Percentiles rank a stretch among this genome's conserved stretches.
phyloP scores from a whole-genome alignment of 1,140 invertebrate species.

The Brachionus asplanchnoidis region DNA sequence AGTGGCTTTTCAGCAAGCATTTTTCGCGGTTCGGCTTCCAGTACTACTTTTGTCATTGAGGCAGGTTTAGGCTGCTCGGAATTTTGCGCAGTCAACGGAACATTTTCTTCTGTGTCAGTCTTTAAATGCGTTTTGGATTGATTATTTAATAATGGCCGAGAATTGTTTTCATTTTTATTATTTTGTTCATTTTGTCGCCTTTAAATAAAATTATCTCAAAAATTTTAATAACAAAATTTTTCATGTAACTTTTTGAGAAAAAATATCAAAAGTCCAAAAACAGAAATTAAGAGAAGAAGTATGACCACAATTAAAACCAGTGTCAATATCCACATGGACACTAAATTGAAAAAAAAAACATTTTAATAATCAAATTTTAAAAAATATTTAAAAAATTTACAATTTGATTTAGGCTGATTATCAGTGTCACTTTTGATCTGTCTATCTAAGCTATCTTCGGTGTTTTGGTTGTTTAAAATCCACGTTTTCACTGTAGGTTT shows the following conservation, averaged over 20 bases:
- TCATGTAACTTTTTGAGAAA: background rate
- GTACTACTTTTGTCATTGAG: background rate
- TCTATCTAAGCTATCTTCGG: background rate
- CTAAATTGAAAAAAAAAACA: background rate
- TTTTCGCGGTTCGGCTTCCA: constrained; percentile 20
- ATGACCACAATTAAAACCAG: background rate
- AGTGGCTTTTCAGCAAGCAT: constrained; percentile 31
- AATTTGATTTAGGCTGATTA: background rate
- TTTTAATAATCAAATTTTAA: too few relatives aligned
- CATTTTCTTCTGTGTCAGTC: background rate
- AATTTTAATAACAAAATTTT: too few relatives aligned
- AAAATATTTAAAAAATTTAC: background rate
- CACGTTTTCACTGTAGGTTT: background rate
- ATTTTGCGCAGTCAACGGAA: background rate
- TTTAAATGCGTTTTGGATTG: background rate
- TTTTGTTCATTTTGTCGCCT: background rate
- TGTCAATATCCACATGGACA: background rate
- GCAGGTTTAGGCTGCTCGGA: background rate
- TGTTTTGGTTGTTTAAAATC: background rate
- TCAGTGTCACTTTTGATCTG: background rate
- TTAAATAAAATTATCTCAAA: background rate
- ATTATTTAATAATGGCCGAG: background rate
- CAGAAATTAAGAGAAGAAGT: background rate
- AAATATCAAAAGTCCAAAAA: constrained; percentile 1
- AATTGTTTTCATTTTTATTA: background rate